phyloP scores from a whole-genome alignment of 2,888 invertebrate species.

The Sarcophaga variegata region DNA sequence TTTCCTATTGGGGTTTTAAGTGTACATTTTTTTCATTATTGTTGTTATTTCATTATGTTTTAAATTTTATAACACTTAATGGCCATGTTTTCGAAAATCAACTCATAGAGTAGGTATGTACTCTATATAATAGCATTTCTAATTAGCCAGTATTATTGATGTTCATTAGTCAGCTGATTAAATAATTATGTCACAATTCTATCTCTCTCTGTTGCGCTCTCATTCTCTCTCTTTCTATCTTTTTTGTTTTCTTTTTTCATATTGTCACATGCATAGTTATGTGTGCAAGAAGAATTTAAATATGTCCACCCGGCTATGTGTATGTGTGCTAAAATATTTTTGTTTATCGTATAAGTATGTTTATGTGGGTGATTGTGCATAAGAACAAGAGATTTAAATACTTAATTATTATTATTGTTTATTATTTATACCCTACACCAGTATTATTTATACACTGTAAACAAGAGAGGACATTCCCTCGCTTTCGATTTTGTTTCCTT shows the following conservation, averaged over 20 bases:
- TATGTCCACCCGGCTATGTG: too few relatives aligned
- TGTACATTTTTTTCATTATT: not conserved
- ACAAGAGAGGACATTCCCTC: too few relatives aligned
- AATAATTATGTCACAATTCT: conserved; percentile 71
- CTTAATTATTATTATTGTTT: not conserved
- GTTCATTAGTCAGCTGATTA: conserved; percentile 67
- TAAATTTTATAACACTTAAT: not conserved
- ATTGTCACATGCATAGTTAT: too few relatives aligned
- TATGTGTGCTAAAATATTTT: too few relatives aligned
- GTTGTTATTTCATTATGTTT: not conserved
- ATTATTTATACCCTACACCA: not conserved
- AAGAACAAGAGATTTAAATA: not conserved
- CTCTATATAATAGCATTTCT: conserved; percentile 55
- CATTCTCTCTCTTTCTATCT: not conserved
- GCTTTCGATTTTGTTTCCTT: too few relatives aligned
- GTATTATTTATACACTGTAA: too few relatives aligned
- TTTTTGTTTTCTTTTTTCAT: not conserved
- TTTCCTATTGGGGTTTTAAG: conserved; percentile 33
- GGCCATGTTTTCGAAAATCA: not conserved
- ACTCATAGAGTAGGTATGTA: not conserved
- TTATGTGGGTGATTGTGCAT: not conserved
- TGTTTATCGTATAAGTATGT: too few relatives aligned
- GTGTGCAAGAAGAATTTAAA: too few relatives aligned
- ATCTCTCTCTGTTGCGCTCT: conserved; percentile 45
- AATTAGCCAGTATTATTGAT: conserved; percentile 68